Evolutionary conservation across 2,888 invertebrate species (phyloP).

Genomic region (Strigamia maritima): DNA sequence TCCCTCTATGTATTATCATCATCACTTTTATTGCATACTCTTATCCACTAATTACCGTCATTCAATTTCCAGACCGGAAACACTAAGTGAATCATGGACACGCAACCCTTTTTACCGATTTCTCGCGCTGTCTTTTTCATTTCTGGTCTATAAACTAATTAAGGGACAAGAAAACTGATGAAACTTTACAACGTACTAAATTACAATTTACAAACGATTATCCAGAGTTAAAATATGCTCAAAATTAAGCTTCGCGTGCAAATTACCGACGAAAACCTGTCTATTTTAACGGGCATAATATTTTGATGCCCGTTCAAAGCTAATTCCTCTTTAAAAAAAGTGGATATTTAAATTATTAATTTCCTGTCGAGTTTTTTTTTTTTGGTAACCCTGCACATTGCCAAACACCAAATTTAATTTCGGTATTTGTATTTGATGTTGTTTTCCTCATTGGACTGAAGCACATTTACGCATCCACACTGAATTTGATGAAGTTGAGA

Average conservation of each 20-base stretch:
- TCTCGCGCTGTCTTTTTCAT: neutral
- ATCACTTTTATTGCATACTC: neutral
- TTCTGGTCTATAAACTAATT: neutral
- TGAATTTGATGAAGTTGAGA: too few relatives aligned
- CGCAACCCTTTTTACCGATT: neutral
- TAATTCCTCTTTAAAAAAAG: too few relatives aligned
- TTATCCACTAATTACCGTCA: constrained; percentile 18
- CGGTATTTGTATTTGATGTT: too few relatives aligned
- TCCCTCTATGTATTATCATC: neutral
- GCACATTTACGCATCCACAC: too few relatives aligned
- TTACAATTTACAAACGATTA: neutral
- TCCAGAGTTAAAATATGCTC: neutral
- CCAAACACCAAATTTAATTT: too few relatives aligned
- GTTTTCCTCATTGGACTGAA: too few relatives aligned
- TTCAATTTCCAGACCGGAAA: constrained; percentile 2
- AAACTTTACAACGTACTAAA: neutral
- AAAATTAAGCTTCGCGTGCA: neutral
- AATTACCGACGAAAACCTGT: neutral
- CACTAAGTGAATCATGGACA: constrained; percentile 25
- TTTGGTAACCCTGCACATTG: too few relatives aligned
- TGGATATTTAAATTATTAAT: too few relatives aligned
- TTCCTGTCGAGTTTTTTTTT: too few relatives aligned
- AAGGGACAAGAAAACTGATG: neutral
- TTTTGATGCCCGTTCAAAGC: neutral
- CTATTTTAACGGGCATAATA: neutral